Conservation (phyloP, 2,797 vertebrate genomes). For the Allobates femoralis region DNA sequence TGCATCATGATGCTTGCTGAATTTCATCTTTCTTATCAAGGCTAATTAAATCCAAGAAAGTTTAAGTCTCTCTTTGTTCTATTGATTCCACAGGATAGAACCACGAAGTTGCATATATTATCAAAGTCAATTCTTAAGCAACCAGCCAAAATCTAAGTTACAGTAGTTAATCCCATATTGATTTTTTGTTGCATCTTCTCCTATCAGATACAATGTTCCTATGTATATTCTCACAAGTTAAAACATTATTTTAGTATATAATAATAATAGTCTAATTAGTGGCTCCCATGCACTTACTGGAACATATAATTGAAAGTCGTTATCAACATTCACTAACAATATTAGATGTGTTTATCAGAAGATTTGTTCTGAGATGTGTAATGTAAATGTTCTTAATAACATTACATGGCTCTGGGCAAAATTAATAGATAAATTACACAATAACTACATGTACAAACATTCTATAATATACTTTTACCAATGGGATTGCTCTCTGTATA, state of each 20-base stretch:
- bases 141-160: conserved; percentile 17
- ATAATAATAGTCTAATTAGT: background rate
- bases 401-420: background rate
- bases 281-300: background rate
- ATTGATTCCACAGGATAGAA: conserved; percentile 31
- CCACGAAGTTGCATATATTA: conserved; percentile 22
- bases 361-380: background rate
- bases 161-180: conserved; percentile 11
- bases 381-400: background rate
- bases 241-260: background rate
- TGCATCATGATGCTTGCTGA: background rate
- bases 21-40: conserved; percentile 26
- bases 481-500: too few species aligned
- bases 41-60: conserved; percentile 31
- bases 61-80: conserved; percentile 34
- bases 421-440: background rate
- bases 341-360: background rate
- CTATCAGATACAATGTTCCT: background rate
- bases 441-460: too few species aligned
- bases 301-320: background rate
- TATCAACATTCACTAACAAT: background rate
- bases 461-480: too few species aligned
- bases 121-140: background rate
- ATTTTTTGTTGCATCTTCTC: background rate
- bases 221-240: background rate